A percentile compares a stretch with the other conserved stretches of the same genome.
These are phyloP conservation scores for Thereuonema tuberculata DNA, from an alignment of 1,140 invertebrate genomes.

Conservation along the genomic window DNA sequence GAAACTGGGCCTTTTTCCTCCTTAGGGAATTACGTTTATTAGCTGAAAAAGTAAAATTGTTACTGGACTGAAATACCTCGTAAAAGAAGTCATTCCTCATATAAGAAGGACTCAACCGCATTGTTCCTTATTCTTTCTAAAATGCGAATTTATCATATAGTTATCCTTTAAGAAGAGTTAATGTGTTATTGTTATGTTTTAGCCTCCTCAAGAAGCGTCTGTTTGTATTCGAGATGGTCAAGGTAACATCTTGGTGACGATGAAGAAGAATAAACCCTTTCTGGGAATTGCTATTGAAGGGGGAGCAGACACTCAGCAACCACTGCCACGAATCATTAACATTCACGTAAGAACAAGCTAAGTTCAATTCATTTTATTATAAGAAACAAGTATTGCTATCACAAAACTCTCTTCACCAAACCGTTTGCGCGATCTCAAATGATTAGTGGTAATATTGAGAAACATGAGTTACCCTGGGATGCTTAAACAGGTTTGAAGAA, in stretches of 20 bases:
- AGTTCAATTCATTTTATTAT: not conserved
- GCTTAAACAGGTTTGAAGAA: not conserved
- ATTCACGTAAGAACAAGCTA: slow-evolving; percentile 66
- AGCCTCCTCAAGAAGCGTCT: not conserved
- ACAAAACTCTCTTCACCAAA: not conserved
- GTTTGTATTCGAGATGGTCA: slow-evolving; percentile 38
- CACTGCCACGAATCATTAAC: slow-evolving; percentile 85
- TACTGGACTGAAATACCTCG: too few relatives aligned
- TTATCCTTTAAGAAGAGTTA: too few relatives aligned
- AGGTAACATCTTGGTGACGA: slow-evolving; percentile 67
- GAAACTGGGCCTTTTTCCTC: too few relatives aligned
- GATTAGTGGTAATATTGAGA: not conserved
- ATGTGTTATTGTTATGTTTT: too few relatives aligned
- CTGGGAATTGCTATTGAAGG: slow-evolving; percentile 94
- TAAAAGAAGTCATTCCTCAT: too few relatives aligned
- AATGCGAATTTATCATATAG: too few relatives aligned
- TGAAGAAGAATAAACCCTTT: slow-evolving; percentile 70
- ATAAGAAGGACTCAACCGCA: too few relatives aligned
- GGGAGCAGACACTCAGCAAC: slow-evolving; percentile 85
- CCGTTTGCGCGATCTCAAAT: not conserved
- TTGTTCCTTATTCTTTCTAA: too few relatives aligned
- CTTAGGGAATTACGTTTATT: too few relatives aligned
- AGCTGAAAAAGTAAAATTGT: too few relatives aligned
- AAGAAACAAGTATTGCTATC: not conserved
- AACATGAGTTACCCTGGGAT: not conserved